Conservation (phyloP, 2,113 vertebrate genomes). For the human region DNA sequence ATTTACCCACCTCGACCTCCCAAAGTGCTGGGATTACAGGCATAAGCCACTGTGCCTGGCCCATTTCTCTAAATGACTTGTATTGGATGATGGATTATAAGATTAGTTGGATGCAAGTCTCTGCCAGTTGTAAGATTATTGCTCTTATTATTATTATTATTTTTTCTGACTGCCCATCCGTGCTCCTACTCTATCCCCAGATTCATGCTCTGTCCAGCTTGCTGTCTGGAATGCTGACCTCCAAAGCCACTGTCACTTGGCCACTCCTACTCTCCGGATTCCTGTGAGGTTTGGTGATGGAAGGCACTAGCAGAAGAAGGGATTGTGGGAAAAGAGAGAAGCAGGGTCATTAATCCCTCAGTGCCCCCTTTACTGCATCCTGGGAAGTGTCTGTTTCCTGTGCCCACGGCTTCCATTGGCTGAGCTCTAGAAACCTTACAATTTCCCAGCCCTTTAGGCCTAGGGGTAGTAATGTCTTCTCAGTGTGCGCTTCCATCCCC, state of each 20-base stretch:
- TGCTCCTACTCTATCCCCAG: background rate
- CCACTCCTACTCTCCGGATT: background rate
- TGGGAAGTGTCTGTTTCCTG: background rate
- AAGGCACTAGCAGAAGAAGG: background rate
- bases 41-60: no score
- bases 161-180: background rate
- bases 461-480: background rate
- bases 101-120: background rate
- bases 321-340: background rate
- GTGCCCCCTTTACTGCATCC: background rate
- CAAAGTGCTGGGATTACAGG: no score
- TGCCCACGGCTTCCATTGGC: no score
- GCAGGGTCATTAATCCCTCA: background rate
- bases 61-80: background rate
- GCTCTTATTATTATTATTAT: background rate
- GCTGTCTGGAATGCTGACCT: background rate
- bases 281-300: background rate
- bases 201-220: background rate
- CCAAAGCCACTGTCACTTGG: background rate
- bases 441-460: background rate
- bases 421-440: no score
- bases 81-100: background rate
- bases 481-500: background rate
- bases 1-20: no score
- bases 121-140: background rate